Conservation (phyloP, 1,140 invertebrate species). For the Amphibalanus amphitrite region DNA sequence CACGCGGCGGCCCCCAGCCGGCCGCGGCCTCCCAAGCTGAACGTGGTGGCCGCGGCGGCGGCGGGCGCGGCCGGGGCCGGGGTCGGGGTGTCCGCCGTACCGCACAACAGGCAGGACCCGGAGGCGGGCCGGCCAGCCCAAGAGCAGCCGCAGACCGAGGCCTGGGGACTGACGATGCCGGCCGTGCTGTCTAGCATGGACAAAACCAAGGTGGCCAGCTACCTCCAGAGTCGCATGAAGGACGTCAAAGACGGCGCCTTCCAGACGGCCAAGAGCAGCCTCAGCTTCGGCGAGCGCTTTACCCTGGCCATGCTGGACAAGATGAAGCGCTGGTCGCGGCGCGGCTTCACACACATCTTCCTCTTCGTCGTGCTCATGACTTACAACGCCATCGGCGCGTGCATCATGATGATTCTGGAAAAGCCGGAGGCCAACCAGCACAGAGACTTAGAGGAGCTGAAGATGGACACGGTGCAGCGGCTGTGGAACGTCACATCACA, state of each 20-base stretch:
- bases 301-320: neutral
- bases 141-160: neutral
- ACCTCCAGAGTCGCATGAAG: neutral
- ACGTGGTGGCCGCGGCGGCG: neutral
- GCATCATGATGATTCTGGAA: conserved; percentile 55
- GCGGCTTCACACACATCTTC: conserved; percentile 77
- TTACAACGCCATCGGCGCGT: conserved; percentile 58
- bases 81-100: too few species aligned
- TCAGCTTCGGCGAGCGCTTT: conserved; percentile 2
- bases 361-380: conserved; percentile 51
- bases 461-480: neutral
- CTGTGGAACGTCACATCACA: neutral
- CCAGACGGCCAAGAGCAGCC: conserved; percentile 1
- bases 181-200: neutral
- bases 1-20: neutral
- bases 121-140: neutral
- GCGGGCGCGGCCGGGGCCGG: too few species aligned
- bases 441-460: neutral
- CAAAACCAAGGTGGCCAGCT: neutral
- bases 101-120: neutral
- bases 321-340: conserved; percentile 40
- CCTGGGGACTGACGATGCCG: neutral
- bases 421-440: neutral
- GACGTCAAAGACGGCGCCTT: neutral
- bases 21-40: neutral